Conservation (phyloP, 2,888 invertebrate species). For the Toxonevra muliebris region DNA sequence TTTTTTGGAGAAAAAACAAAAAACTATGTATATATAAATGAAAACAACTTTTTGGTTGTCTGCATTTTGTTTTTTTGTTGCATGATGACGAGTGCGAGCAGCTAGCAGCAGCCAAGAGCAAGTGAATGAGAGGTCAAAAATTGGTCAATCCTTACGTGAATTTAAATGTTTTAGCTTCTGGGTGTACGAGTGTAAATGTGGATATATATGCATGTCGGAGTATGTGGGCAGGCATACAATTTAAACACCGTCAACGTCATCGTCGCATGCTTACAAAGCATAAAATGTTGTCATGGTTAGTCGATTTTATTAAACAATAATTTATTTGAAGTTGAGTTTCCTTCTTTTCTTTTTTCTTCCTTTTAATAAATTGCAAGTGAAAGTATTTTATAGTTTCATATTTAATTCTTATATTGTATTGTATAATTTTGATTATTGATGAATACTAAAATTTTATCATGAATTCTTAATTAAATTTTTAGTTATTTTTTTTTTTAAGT, state of each 20-base stretch:
- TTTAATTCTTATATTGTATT: neutral
- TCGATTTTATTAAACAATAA: slow-evolving; percentile 35
- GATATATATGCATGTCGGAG: neutral
- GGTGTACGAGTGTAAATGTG: slow-evolving; percentile 43
- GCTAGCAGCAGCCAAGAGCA: too few relatives aligned
- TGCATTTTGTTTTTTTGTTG: neutral
- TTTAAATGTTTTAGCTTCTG: slow-evolving; percentile 52
- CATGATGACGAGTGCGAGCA: neutral
- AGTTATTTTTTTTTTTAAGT: too few relatives aligned
- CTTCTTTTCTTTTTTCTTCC: too few relatives aligned
- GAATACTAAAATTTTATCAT: too few relatives aligned
- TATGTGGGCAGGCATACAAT: neutral
- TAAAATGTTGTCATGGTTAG: slow-evolving; percentile 56
- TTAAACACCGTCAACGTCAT: neutral
- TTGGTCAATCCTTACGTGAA: slow-evolving; percentile 30
- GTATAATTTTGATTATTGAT: neutral
- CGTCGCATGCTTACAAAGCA: slow-evolving; percentile 39
- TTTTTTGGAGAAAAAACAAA: too few relatives aligned
- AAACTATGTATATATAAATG: neutral
- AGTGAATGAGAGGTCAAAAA: neutral
- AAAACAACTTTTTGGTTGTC: neutral
- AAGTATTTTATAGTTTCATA: slow-evolving; percentile 49
- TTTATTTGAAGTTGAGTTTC: too few relatives aligned
- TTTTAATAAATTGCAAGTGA: slow-evolving; percentile 44
- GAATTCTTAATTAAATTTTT: too few relatives aligned